Percentiles rank a stretch among this genome's conserved stretches.
Evolutionary conservation across 2,797 vertebrate genomes (phyloP).

Genomic region (Heliangelus exortis): DNA sequence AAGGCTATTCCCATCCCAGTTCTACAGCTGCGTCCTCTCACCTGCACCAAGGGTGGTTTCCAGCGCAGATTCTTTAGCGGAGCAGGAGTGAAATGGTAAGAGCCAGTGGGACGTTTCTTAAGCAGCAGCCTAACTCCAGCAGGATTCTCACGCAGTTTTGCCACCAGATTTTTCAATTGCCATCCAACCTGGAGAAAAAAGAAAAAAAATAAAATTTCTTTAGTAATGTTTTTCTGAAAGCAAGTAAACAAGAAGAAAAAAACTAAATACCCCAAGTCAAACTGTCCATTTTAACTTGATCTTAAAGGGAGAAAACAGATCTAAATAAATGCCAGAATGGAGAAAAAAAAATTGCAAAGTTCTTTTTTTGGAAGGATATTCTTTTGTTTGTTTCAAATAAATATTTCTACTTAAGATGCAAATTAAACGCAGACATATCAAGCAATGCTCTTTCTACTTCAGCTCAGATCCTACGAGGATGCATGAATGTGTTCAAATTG

Average conservation of each 20-base stretch:
- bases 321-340: not conserved
- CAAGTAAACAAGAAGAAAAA: not conserved
- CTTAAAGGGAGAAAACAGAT: not conserved
- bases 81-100: constrained; percentile 85
- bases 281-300: not conserved
- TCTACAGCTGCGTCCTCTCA: constrained; percentile 37
- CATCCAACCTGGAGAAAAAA: constrained; percentile 88
- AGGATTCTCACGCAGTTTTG: constrained; percentile 87
- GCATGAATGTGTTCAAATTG: not conserved
- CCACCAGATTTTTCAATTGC: constrained; percentile 94
- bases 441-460: not conserved
- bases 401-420: not conserved
- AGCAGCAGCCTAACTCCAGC: constrained; percentile 85
- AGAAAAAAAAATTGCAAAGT: not conserved
- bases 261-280: not conserved
- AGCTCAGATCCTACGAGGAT: not conserved
- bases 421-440: not conserved
- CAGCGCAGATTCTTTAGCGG: constrained; percentile 93
- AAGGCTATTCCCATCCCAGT: not conserved
- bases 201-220: not conserved
- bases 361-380: not conserved
- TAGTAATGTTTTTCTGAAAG: not conserved
- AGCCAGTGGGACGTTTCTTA: constrained; percentile 90
- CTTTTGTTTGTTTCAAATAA: not conserved
- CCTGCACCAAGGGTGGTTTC: constrained; percentile 91